Conservation (phyloP, 2,888 invertebrate genomes). For the Fragum fragum region DNA sequence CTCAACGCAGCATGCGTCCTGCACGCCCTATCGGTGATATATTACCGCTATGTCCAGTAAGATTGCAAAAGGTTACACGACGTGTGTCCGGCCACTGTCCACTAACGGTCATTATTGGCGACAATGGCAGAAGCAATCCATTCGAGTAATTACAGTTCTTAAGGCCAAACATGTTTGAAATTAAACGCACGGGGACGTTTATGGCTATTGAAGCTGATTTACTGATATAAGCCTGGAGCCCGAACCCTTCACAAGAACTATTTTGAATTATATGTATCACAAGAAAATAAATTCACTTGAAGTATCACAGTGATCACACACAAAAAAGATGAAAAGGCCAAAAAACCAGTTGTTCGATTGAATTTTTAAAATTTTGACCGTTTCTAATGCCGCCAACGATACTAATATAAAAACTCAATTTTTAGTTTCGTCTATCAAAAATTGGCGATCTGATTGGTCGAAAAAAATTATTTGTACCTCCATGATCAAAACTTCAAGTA, state of each 20-base stretch:
- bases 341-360: too few relatives aligned
- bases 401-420: too few relatives aligned
- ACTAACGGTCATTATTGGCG: constrained; percentile 64
- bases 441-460: too few relatives aligned
- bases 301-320: too few relatives aligned
- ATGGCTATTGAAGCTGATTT: constrained; percentile 64
- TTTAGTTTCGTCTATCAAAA: too few relatives aligned
- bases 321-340: too few relatives aligned
- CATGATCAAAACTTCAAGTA: too few relatives aligned
- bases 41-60: constrained; percentile 58
- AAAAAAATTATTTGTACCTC: too few relatives aligned
- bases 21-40: constrained; percentile 46
- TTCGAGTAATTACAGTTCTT: constrained; percentile 61
- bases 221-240: constrained; percentile 56
- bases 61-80: constrained; percentile 67
- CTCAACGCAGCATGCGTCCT: constrained; percentile 24
- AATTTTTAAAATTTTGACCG: too few relatives aligned
- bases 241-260: not conserved
- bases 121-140: constrained; percentile 52
- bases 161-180: constrained; percentile 56
- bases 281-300: too few relatives aligned
- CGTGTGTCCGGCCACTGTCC: constrained; percentile 57
- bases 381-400: too few relatives aligned
- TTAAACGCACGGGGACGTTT: constrained; percentile 65
- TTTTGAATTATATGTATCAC: too few relatives aligned